Evolutionary conservation across 2,888 invertebrate genomes (phyloP), one percentile per base, ranked within the genome.

Genomic region (Isotomurus palustris): DNA sequence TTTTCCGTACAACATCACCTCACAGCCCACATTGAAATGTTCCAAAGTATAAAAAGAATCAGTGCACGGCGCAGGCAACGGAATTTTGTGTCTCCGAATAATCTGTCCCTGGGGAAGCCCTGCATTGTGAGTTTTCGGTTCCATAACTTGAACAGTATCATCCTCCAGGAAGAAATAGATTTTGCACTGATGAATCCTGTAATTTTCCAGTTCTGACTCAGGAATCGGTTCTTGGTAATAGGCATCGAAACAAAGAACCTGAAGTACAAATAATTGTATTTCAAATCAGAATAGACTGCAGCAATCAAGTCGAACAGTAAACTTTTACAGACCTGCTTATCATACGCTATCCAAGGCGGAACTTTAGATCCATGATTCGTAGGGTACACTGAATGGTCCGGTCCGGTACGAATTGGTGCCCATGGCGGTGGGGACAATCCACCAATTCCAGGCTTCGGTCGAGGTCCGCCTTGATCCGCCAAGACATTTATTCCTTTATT

Each of bases 121-220:
- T 71, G 91, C 89, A 73, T 93, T 93, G 52, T 84, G 82, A 8
- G 86, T 82, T 72, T 82, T 81, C 0, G 91, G 91, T 73, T 94
- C 93, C 53, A 81, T 75, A 2, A 94, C 86, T 78, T 91, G 90
- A 68, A 94, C 85, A 1, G 93, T 91, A 17, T 91, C 92, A 76
- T 95, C 93, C 77, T 94, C 93, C 41, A 94, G 79, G 72, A 85
- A 93, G 73, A 88, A 93, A 67, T 84, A 86, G 54, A 94, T 87
- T 68, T 86, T 86, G 3, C 91, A 90, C 71, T 84, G 83, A 22
- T 91, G 83, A 54, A 92, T 78, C 71, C 87, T 80, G 71, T 82
- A 85, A 28, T 84, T 80, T 2, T 84, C 82, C 1, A 79, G 77
- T 47, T 81, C 77, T 73, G 84, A 82, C 75, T 91, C 91, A 64